These are phyloP conservation scores for Amblyopsis hoosieri DNA, from an alignment of 2,797 vertebrate genomes.

Conservation along the genomic window DNA sequence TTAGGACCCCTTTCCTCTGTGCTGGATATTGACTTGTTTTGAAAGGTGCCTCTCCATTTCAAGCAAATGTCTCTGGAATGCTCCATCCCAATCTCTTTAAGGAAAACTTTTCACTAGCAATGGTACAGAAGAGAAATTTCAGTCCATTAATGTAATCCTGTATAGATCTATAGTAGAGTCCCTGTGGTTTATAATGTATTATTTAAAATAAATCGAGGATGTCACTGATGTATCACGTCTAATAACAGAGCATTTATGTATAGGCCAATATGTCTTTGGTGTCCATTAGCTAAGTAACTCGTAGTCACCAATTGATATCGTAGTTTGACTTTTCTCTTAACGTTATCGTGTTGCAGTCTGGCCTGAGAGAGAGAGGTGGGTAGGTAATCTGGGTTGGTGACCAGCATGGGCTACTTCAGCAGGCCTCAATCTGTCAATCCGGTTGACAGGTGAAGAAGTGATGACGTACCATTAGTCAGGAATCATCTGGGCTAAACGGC, in stretches of 20 bases:
- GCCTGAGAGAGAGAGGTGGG: slow-evolving; percentile 16
- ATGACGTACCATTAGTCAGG: slow-evolving; percentile 63
- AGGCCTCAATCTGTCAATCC: slow-evolving; percentile 48
- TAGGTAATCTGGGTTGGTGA: slow-evolving; percentile 36
- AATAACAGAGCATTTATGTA: slow-evolving; percentile 27
- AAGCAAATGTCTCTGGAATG: slow-evolving; percentile 76
- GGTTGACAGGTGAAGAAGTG: slow-evolving; percentile 37
- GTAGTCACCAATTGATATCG: slow-evolving; percentile 51
- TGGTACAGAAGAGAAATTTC: slow-evolving; percentile 68
- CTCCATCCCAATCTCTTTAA: slow-evolving; percentile 72
- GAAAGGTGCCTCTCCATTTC: slow-evolving; percentile 81
- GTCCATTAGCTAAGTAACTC: slow-evolving; percentile 36
- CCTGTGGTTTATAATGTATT: slow-evolving; percentile 60
- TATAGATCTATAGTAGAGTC: slow-evolving; percentile 62
- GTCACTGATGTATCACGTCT: slow-evolving; percentile 60
- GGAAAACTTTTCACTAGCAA: slow-evolving; percentile 71
- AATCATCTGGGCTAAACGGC: slow-evolving; percentile 63
- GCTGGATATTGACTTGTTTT: slow-evolving; percentile 82
- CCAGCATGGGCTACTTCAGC: slow-evolving; percentile 10
- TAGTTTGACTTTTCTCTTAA: slow-evolving; percentile 18
- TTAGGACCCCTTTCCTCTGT: slow-evolving; percentile 80
- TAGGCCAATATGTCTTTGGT: not conserved
- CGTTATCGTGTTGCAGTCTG: slow-evolving; percentile 9
- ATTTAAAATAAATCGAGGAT: slow-evolving; percentile 67
- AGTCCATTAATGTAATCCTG: slow-evolving; percentile 64